Percentiles rank a stretch among this genome's conserved stretches.
Conservation (phyloP, 2,888 invertebrate species). For the Drosophila anomelani region DNA sequence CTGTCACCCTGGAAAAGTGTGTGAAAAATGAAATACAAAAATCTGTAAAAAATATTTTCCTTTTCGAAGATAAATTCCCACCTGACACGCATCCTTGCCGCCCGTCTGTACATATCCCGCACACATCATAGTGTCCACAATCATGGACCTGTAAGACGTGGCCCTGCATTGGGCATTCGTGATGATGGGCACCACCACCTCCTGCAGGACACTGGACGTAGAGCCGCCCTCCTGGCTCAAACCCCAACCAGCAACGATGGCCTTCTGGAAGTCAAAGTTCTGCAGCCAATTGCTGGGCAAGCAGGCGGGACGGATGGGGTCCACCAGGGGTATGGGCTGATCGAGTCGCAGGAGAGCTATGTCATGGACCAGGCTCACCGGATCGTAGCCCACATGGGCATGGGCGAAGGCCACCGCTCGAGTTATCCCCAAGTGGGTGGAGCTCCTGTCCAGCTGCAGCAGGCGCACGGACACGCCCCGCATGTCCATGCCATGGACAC, state of each 20-base stretch:
- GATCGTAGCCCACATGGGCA: slow-evolving; percentile 74
- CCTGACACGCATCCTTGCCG: slow-evolving; percentile 84
- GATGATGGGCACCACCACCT: slow-evolving; percentile 81
- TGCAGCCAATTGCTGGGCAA: slow-evolving; percentile 73
- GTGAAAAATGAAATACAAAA: no score
- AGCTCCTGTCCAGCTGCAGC: slow-evolving; percentile 77
- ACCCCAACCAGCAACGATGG: slow-evolving; percentile 83
- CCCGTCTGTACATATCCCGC: slow-evolving; percentile 81
- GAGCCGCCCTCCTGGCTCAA: slow-evolving; percentile 72
- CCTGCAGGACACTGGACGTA: slow-evolving; percentile 76
- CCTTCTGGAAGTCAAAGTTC: slow-evolving; percentile 77
- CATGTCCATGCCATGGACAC: slow-evolving; percentile 76
- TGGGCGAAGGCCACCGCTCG: slow-evolving; percentile 71
- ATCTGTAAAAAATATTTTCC: no score
- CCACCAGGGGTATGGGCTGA: slow-evolving; percentile 72
- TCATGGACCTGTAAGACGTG: slow-evolving; percentile 80
- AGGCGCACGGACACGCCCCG: slow-evolving; percentile 71
- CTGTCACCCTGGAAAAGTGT: slow-evolving; percentile 80
- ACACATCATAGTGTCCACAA: slow-evolving; percentile 83
- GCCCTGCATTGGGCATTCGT: slow-evolving; percentile 81
- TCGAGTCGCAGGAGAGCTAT: slow-evolving; percentile 79
- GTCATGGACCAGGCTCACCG: slow-evolving; percentile 78
- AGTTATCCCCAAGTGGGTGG: slow-evolving; percentile 66
- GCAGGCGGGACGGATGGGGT: slow-evolving; percentile 80
- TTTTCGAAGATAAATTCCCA: slow-evolving; percentile 40